Evolutionary conservation across 2,113 vertebrate species (phyloP), one percentile per base, ranked within the genome.

Genomic region (Phrynosoma platyrhinos): DNA sequence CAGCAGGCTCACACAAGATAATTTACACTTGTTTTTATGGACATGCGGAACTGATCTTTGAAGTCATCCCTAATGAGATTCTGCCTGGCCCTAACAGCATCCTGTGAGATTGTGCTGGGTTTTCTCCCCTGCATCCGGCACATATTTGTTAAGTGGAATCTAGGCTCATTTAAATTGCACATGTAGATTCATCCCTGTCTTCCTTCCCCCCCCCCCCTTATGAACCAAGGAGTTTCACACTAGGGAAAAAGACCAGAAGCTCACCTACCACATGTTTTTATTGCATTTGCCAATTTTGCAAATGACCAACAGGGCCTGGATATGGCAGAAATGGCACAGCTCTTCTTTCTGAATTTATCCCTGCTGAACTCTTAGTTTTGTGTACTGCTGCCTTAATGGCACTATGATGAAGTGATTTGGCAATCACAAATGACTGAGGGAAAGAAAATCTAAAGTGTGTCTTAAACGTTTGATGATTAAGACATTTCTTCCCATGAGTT

Each of bases 1-100:
- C 96, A 97, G 97, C 96, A 96, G 95, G 96, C 96, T 93, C 92
- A 84, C 94, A 97, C 94, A 96, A 97, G 97, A 97, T 97, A 97
- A 97, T 97, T 97, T 97, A 97, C 97, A 96, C 96, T 97, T 97
- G 95, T 95, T 97, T 97, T 97, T 95, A 97, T 95, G 97, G 97
- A 97, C 97, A 95, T 83, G 94, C 96, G 92, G 96, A 96, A 94
- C 95, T 94, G 96, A 96, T 97, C 97, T 97, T 97, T 97, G 97
- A 97, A 97, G 97, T 95, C 93, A 93, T 94, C 96, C 95, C 96
- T 97, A 97, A 97, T 97, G 97, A 97, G 96, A 97, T 97, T 96
- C 96, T 94, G 96, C 93, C 94, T 96, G 96, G 96, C 95, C 97
- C 96, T 96, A 95, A 96, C 96, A 96, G 96, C 94, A 97, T 97